These are phyloP conservation scores for Molossus molossus DNA, from an alignment of 2,797 vertebrate species.

Conservation along the genomic window DNA sequence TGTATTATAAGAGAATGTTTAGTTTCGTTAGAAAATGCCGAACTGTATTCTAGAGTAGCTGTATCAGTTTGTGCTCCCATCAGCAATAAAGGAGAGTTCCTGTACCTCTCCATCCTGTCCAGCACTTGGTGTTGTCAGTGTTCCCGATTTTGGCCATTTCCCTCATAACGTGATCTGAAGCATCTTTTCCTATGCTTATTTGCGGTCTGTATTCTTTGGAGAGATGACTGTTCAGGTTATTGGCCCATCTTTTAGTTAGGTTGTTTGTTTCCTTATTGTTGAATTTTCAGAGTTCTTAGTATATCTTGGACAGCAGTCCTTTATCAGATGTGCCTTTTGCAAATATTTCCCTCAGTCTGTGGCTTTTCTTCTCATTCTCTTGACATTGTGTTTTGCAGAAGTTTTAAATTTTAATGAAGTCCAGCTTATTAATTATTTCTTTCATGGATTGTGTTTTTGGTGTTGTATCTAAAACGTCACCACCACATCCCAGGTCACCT, in stretches of 20 bases:
- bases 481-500: not conserved
- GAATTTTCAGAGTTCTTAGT: not conserved
- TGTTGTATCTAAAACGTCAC: not conserved
- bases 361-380: not conserved
- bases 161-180: not conserved
- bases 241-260: not conserved
- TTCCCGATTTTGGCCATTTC: not conserved
- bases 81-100: not conserved
- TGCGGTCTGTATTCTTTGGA: not conserved
- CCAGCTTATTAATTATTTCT: too few relatives aligned
- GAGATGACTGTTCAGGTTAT: not conserved
- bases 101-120: too few relatives aligned
- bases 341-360: not conserved
- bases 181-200: not conserved
- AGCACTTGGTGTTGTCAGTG: too few relatives aligned
- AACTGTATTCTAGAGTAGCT: not conserved
- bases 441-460: not conserved
- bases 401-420: too few relatives aligned
- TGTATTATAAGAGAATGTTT: not conserved
- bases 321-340: not conserved
- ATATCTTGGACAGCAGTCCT: not conserved
- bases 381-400: too few relatives aligned
- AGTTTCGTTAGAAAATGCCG: not conserved
- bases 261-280: not conserved
- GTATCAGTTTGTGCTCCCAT: not conserved